These are phyloP conservation scores for Falco concolor DNA, from an alignment of 2,797 vertebrate genomes.

Conservation along the genomic window DNA sequence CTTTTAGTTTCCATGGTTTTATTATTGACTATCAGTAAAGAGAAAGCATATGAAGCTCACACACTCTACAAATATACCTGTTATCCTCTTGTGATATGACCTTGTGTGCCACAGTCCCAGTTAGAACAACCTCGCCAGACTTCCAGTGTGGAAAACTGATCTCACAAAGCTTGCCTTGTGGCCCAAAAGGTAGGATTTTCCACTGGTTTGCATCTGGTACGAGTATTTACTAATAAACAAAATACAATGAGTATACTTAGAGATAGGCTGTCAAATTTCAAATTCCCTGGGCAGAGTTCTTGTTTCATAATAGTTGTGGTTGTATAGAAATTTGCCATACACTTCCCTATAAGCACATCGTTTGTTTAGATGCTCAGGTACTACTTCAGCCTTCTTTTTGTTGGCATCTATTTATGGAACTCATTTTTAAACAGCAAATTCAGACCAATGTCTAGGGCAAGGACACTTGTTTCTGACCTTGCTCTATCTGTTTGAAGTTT, in stretches of 20 bases:
- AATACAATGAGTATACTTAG: background rate
- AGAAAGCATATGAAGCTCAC: conserved; percentile 25
- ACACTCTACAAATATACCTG: conserved; percentile 10
- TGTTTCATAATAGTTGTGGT: background rate
- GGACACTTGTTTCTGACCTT: background rate
- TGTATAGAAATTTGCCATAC: background rate
- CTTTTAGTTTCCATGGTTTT: conserved; percentile 56
- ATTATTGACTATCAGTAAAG: conserved; percentile 25
- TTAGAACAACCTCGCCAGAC: background rate
- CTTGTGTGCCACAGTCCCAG: background rate
- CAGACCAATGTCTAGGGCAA: background rate
- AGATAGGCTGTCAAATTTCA: background rate
- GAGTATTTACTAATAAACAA: background rate
- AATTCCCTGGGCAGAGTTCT: background rate
- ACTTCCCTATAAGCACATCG: background rate
- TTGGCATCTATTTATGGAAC: background rate
- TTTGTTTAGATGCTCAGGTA: background rate
- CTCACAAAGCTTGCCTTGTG: background rate
- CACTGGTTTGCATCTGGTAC: background rate
- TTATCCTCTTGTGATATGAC: background rate
- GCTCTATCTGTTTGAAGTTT: background rate
- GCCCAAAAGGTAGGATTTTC: background rate
- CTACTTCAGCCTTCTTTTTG: background rate
- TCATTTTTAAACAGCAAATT: background rate
- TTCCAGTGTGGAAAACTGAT: background rate